Percentiles rank a stretch among this genome's conserved stretches.
phyloP scores from a whole-genome alignment of 2,888 invertebrate genomes.

The Chelonus formosanus region DNA sequence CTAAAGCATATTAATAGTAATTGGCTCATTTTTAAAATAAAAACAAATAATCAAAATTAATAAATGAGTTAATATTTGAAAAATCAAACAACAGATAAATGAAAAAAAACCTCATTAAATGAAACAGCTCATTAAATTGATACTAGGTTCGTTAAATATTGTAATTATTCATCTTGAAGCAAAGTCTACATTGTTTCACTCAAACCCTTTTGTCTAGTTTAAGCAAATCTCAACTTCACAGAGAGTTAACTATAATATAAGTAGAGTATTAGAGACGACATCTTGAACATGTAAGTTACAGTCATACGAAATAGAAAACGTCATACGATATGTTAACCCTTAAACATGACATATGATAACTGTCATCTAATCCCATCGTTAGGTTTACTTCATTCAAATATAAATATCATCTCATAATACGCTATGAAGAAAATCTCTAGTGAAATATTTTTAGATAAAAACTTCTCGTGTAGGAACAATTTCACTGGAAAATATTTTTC shows the following conservation, averaged over 20 bases:
- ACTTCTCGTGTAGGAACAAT: too few species aligned
- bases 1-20: too few species aligned
- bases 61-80: not conserved
- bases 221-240: slow-evolving; percentile 27
- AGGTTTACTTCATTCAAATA: too few species aligned
- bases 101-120: slow-evolving; percentile 34
- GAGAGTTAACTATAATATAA: slow-evolving; percentile 1
- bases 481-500: too few species aligned
- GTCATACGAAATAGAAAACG: not conserved
- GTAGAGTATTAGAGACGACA: slow-evolving; percentile 8
- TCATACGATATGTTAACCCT: not conserved
- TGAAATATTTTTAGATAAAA: too few species aligned
- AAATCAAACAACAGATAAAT: slow-evolving; percentile 18
- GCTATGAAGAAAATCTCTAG: too few species aligned
- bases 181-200: slow-evolving; percentile 39
- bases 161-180: slow-evolving; percentile 44
- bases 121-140: slow-evolving; percentile 41
- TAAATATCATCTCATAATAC: too few species aligned
- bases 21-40: too few species aligned
- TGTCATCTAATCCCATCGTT: not conserved
- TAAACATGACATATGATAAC: not conserved
- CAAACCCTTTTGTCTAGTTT: slow-evolving; percentile 39
- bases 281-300: not conserved
- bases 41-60: too few species aligned
- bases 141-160: slow-evolving; percentile 40